Evolutionary conservation across 2,797 vertebrate species (phyloP), one percentile per base, ranked within the genome.

Genomic region (Rousettus madagascariensis): DNA sequence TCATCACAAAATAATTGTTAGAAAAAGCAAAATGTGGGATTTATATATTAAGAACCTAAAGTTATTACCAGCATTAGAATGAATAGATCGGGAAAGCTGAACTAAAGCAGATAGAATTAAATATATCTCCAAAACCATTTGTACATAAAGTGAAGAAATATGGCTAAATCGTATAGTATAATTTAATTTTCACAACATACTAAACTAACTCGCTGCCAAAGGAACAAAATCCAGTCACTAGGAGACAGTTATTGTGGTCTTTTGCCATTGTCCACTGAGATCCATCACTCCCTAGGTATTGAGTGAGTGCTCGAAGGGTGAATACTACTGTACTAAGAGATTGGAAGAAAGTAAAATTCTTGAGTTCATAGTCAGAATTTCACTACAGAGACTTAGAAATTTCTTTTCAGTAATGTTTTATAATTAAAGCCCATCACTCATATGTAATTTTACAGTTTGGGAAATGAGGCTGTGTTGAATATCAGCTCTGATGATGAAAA

Each of bases 371-470:
- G 84, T 97, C 95, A 95, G 94, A 95, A 96, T 94, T 98, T 98
- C 93, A 91, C 95, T 96, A 90, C 71, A 95, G 86, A 97, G 92
- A 98, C 97, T 97, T 97, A 92, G 96, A 96, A 97, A 96, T 97
- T 57, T 66, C 51, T 72, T 68, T 97, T 95, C 95, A 94, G 98
- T 98, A 98, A 82, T 97, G 96, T 94, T 97, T 97, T 97, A 91
- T 98, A 98, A 98, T 98, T 98, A 98, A 98, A 97, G 93, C 97
- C 97, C 96, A 98, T 95, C 75, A 95, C 97, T 98, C 96, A 96
- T 96, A 97, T 96, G 94, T 97, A 97, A 96, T 97, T 98, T 97
- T 98, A 96, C 91, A 96, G 94, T 97, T 98, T 98, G 89, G 95
- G 96, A 97, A 98, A 94, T 95, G 46, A 90, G 97, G 94, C 94